A percentile compares a stretch with the other conserved stretches of the same genome.
These are phyloP conservation scores for Epinephelus awoara DNA, from an alignment of 2,797 vertebrate genomes.

Conservation along the genomic window DNA sequence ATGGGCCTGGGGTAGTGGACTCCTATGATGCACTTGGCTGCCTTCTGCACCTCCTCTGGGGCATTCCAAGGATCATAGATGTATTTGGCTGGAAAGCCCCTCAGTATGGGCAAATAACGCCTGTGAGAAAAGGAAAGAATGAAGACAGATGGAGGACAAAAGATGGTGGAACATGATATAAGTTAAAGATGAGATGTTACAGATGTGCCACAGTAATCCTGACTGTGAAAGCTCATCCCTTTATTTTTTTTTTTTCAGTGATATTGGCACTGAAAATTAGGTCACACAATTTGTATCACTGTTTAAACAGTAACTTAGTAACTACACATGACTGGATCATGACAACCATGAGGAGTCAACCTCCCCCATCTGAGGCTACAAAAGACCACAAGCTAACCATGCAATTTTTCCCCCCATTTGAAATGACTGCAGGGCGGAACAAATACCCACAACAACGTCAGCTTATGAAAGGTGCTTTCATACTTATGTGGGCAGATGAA, in stretches of 20 bases:
- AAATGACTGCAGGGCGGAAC: background rate
- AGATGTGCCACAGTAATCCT: background rate
- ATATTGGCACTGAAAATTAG: background rate
- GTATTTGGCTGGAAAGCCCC: constrained; percentile 94
- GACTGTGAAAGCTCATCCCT: background rate
- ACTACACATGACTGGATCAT: background rate
- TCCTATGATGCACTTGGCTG: constrained; percentile 93
- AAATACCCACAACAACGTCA: background rate
- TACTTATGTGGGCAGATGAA: background rate
- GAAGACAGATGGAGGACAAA: background rate
- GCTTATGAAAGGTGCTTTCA: background rate
- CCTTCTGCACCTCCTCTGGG: constrained; percentile 93
- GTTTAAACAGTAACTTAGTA: background rate
- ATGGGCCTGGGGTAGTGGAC: constrained; percentile 95
- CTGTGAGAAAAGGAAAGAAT: constrained; percentile 74
- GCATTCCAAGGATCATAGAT: constrained; percentile 98
- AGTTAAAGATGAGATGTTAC: background rate
- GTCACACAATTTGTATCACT: background rate
- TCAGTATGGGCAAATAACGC: constrained; percentile 92
- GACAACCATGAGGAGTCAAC: background rate
- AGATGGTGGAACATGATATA: background rate
- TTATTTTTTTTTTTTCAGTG: background rate
- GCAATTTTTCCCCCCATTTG: background rate
- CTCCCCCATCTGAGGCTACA: background rate
- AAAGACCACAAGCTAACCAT: constrained; percentile 21